phyloP scores from a whole-genome alignment of 1,140 invertebrate species.

The Centruroides vittatus region DNA sequence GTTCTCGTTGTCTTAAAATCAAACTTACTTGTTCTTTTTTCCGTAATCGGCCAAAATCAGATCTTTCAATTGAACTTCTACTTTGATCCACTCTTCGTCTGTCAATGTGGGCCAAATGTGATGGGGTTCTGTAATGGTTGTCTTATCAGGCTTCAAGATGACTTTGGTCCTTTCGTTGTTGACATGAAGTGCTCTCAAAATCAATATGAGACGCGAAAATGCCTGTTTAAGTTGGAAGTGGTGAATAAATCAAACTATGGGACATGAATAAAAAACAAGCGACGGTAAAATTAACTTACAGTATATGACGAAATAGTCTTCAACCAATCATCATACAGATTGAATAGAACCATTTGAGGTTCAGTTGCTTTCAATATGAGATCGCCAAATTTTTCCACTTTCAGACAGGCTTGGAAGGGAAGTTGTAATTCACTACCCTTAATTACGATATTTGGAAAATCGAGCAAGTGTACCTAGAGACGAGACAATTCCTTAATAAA shows the following conservation, averaged over 20 bases:
- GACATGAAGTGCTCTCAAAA: conserved; percentile 90
- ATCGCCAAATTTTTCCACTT: conserved; percentile 99
- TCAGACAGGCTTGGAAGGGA: conserved; percentile 97
- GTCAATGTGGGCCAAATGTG: conserved; percentile 97
- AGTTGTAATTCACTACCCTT: conserved; percentile 97
- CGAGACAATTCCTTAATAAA: background rate
- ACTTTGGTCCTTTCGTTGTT: conserved; percentile 99
- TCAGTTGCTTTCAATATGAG: conserved; percentile 97
- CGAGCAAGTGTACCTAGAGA: conserved; percentile 73
- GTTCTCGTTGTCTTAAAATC: conserved; percentile 28
- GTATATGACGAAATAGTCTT: conserved; percentile 93
- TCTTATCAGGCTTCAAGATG: conserved; percentile 95
- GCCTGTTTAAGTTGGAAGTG: conserved; percentile 32
- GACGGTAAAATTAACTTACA: background rate
- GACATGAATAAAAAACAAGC: background rate
- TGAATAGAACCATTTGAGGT: conserved; percentile 99
- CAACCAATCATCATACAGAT: conserved; percentile 98
- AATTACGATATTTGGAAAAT: conserved; percentile 99
- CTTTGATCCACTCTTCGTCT: conserved; percentile 99
- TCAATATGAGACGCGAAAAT: conserved; percentile 93
- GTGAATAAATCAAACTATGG: background rate
- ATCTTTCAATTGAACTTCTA: conserved; percentile 96
- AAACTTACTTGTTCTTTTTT: conserved; percentile 82
- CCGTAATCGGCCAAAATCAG: conserved; percentile 98
- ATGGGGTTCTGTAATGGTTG: conserved; percentile 95